Conservation (phyloP, 2,113 vertebrate genomes). For the Nycticorax nycticorax region DNA sequence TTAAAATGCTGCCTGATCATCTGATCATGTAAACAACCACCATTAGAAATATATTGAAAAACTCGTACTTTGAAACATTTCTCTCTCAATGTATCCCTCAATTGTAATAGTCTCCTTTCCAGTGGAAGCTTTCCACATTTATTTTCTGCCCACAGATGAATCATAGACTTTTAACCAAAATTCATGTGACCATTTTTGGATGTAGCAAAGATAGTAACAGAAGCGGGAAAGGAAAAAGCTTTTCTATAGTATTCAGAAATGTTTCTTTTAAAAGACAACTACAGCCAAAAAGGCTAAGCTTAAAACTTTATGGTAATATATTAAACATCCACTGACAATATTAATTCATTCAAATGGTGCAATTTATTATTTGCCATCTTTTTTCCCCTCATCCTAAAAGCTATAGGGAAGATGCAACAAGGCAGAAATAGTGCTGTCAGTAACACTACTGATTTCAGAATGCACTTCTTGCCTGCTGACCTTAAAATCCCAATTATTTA, state of each 20-base stretch:
- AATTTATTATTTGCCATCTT: not conserved
- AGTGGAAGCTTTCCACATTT: not conserved
- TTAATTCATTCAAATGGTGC: not conserved
- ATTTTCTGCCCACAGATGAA: conserved; percentile 46
- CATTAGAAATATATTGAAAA: not conserved
- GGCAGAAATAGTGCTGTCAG: not conserved
- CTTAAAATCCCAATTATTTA: not conserved
- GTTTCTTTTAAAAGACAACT: not conserved
- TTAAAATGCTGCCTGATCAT: not conserved
- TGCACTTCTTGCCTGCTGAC: not conserved
- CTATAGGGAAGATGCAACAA: not conserved
- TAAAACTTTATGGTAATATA: not conserved
- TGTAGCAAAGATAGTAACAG: not conserved
- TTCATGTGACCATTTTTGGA: not conserved
- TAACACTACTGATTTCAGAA: not conserved
- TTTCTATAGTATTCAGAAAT: not conserved
- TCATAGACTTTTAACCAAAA: conserved; percentile 33
- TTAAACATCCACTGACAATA: not conserved
- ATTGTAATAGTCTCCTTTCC: not conserved
- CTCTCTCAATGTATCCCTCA: not conserved
- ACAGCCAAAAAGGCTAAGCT: not conserved
- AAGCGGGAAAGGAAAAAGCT: not conserved
- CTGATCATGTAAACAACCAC: not conserved
- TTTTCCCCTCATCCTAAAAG: not conserved
- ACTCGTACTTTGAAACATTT: not conserved